These are phyloP conservation scores for Stenopsyche tienmushanensis DNA, from an alignment of 1,140 invertebrate species.

Conservation along the genomic window DNA sequence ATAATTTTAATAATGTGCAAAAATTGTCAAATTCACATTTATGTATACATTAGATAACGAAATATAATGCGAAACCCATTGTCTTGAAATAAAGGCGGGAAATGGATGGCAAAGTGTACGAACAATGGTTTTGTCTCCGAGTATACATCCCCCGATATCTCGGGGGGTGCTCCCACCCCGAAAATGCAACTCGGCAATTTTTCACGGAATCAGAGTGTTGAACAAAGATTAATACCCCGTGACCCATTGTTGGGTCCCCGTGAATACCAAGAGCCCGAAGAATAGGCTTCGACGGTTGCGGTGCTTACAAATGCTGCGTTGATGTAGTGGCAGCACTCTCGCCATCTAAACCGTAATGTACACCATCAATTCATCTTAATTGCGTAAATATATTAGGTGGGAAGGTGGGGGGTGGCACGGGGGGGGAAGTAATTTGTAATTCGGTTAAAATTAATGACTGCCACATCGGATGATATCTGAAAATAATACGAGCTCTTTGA, in stretches of 20 bases:
- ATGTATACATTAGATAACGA: no score
- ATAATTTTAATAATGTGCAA: no score
- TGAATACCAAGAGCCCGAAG: neutral
- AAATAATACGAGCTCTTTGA: constrained; percentile 7
- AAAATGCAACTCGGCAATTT: no score
- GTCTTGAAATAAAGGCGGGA: no score
- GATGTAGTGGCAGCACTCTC: neutral
- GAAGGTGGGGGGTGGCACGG: neutral
- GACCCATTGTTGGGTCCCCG: neutral
- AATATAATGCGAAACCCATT: no score
- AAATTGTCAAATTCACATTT: no score
- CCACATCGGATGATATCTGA: constrained; percentile 16
- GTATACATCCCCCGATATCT: no score
- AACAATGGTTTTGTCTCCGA: no score
- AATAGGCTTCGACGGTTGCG: neutral
- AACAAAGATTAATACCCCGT: neutral
- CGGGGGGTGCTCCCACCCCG: no score
- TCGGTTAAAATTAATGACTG: constrained; percentile 11
- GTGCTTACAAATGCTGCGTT: neutral
- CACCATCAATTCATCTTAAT: constrained; percentile 29
- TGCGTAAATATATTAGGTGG: constrained; percentile 34
- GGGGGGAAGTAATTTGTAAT: constrained; percentile 24
- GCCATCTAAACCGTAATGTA: neutral
- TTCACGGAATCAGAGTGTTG: no score
- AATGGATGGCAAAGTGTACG: no score